Evolutionary conservation across 2,888 invertebrate genomes (phyloP), one percentile per base, ranked within the genome.

Genomic region (Xestoiulus laeticollis): DNA sequence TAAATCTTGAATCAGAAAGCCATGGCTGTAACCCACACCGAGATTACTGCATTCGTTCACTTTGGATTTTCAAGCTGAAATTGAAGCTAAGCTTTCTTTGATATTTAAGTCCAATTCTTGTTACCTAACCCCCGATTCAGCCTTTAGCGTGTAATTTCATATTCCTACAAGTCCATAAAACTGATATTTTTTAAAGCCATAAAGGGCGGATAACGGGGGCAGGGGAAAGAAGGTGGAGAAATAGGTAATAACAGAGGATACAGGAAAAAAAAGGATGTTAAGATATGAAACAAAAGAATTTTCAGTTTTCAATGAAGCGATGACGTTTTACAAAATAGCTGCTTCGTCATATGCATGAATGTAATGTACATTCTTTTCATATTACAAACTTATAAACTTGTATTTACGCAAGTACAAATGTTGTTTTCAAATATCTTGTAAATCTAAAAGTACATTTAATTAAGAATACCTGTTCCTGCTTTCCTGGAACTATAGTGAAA

Each of bases 61-160:
- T 59, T 22, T 22, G 59, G 59, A 59, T 59, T 59, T 59, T 59
- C 59, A 59, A 59, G 22, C 59, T 10, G 22, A 59, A 59, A 59
- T 59, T 59, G 59, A 59, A 59, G 22, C 59, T 59, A 59, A 59
- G 59, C 22, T 59, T 59, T 59, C 59, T 0, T 22, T 59, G 59
- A 59, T 59, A 59, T 59, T 59, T 59, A 59, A 22, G 59, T 59
- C 59, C 22, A 10, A 59, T 59, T 59, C 59, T 19, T 22, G 59
- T 59, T 59, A 59, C 59, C 8, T 59, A 59, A 59, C 22, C 59
- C 59, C 59, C 59, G 59, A 59, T 22, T 59, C 59, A 59, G 59
- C 59, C 59, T 59, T 59, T 59, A 59, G 59, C 19, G 59, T 22
- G 59, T 59, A 59, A 59, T 59, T 59, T 59, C 59, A 59, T 59